Base-by-base conservation (phyloP, 2,888 invertebrate genomes). In the Lypha dubia region DNA sequence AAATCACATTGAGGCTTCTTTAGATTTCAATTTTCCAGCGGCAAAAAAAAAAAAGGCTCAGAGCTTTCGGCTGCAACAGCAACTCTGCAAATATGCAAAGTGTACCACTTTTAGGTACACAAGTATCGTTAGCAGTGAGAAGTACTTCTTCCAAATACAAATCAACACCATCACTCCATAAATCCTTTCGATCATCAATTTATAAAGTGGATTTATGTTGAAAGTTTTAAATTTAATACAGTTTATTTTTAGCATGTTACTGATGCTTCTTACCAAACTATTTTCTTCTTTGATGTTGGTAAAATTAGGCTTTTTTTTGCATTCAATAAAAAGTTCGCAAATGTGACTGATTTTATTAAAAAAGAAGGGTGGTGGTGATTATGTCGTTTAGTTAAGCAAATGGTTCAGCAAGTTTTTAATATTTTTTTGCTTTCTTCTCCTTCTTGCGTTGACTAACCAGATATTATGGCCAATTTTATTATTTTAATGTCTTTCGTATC, bases 401-500 rank as follows among this genome's bases (percentile, higher is more conserved):
- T 58, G 32, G 58, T 28, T 71, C 32, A 51, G 75, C 70, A 74
- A 74, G 70, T 74, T 74, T n/a, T n/a, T n/a, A n/a, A n/a, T n/a
- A n/a, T n/a, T n/a, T n/a, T n/a, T n/a, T 65, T 35, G 75, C 76
- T 15, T 46, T 22, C 49, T 51, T 24, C 9, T 38, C 11, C 24
- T 32, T 77, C 60, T 32, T 32, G 9, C 15, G 46, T 82, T 56
- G 20, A 38, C 60, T 76, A 77, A 46, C 68, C 65, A 75, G 71
- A 75, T 75, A 80, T 46, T 58, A 70, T 79, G 77, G 74, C 74
- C 74, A 84, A 84, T 74, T 84, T 84, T 74, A 63, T 65, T 77
- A 63, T 77, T 70, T 79, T 63, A 73, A 76, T 76, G 75, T 49
- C 63, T 63, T 77, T 74, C 62, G 60, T 68, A 63, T 56, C 4